Evolutionary conservation across 2,888 invertebrate species (phyloP).

Genomic region (Lottia scabra): DNA sequence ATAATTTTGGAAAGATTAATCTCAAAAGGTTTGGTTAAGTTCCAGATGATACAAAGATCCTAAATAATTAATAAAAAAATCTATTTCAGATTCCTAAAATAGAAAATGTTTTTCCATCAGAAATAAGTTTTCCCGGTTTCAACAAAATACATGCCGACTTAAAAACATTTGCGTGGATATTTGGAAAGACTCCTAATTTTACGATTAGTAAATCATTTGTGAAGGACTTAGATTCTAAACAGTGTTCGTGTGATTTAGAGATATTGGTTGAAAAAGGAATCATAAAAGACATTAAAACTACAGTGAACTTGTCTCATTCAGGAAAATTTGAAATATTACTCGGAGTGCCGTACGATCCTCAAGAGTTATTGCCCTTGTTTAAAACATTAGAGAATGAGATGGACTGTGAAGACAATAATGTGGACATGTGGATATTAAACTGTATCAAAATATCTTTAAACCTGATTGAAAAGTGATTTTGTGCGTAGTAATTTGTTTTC

Average conservation of each 20-base stretch:
- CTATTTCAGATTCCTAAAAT: background rate
- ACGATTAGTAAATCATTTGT: conserved; percentile 35
- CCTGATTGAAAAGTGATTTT: no score
- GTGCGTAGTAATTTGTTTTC: no score
- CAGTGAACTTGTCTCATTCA: no score
- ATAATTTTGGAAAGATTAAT: no score
- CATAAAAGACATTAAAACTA: no score
- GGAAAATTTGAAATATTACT: no score
- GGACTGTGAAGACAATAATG: background rate
- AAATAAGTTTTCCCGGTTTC: conserved; percentile 43
- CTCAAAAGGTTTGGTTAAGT: no score
- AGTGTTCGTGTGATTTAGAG: no score
- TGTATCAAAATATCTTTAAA: background rate
- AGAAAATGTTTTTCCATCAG: conserved; percentile 15
- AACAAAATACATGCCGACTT: conserved; percentile 31
- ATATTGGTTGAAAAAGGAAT: no score
- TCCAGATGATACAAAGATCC: no score
- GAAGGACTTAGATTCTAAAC: background rate
- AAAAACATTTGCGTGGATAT: conserved; percentile 53
- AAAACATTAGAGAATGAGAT: background rate
- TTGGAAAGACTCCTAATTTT: conserved; percentile 55
- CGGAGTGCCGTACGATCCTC: background rate
- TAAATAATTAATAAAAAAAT: no score
- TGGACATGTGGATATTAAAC: background rate
- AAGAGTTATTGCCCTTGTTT: background rate